Percentiles rank a stretch among this genome's conserved stretches.
These are phyloP conservation scores for Trachelus iudaicus DNA, from an alignment of 2,888 invertebrate genomes.

Conservation along the genomic window DNA sequence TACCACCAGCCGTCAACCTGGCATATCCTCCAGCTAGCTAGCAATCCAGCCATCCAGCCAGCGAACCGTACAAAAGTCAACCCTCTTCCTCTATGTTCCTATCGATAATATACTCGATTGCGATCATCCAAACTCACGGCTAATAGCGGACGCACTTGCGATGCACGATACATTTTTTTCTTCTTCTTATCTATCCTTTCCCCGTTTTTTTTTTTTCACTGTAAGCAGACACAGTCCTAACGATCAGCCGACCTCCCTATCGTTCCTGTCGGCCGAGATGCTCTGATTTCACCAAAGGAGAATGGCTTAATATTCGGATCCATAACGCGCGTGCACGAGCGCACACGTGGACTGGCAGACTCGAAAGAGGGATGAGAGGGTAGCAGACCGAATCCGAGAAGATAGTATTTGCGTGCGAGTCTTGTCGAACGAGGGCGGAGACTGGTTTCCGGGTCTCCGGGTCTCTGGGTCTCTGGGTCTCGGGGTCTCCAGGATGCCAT, in stretches of 20 bases:
- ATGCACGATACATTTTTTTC: not conserved
- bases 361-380: not conserved
- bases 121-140: not conserved
- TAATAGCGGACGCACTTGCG: not conserved
- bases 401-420: not conserved
- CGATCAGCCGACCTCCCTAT: not conserved
- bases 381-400: not conserved
- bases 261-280: not conserved
- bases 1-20: conserved; percentile 8
- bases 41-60: not conserved
- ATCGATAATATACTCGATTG: not conserved
- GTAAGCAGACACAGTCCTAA: not conserved
- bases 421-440: not conserved
- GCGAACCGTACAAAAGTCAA: not conserved
- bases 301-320: not conserved
- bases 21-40: not conserved
- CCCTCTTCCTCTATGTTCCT: not conserved
- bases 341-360: not conserved
- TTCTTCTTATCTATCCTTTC: not conserved
- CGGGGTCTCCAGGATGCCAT: not conserved
- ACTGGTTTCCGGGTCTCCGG: not conserved
- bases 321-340: not conserved
- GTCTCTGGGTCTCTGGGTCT: not conserved
- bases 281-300: not conserved
- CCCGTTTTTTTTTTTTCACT: not conserved